phyloP scores from a whole-genome alignment of 2,888 invertebrate genomes.

The Thera britannica region DNA sequence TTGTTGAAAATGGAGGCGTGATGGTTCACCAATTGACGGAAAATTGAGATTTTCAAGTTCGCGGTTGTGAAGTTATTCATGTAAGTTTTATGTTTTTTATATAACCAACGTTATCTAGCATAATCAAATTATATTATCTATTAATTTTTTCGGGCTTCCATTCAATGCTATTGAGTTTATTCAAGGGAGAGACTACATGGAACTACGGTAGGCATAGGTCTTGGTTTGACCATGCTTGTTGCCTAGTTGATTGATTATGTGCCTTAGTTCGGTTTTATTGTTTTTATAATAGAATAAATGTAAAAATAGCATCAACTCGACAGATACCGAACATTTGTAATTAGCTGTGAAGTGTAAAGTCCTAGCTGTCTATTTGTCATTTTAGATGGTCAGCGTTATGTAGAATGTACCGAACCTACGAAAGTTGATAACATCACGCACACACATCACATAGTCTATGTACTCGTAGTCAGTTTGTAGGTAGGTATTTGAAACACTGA shows the following conservation, averaged over 20 bases:
- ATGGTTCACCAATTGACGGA: slow-evolving; percentile 73
- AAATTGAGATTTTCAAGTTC: slow-evolving; percentile 74
- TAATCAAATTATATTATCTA: slow-evolving; percentile 51
- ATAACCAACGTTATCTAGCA: slow-evolving; percentile 62
- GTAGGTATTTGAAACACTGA: slow-evolving; percentile 1
- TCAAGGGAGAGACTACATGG: slow-evolving; percentile 80
- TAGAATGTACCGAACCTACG: slow-evolving; percentile 43
- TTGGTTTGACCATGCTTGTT: slow-evolving; percentile 66
- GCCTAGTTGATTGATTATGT: slow-evolving; percentile 34
- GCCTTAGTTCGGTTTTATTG: slow-evolving; percentile 16
- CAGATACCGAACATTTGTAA: slow-evolving; percentile 8
- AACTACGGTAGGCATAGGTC: slow-evolving; percentile 62
- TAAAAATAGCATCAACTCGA: slow-evolving; percentile 25
- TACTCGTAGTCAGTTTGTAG: background rate
- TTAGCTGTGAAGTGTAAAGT: slow-evolving; percentile 21
- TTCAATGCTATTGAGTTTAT: slow-evolving; percentile 63
- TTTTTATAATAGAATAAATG: slow-evolving; percentile 5
- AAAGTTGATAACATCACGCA: slow-evolving; percentile 15
- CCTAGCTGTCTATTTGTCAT: slow-evolving; percentile 34
- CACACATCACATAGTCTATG: slow-evolving; percentile 10
- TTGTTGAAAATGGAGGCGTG: slow-evolving; percentile 83
- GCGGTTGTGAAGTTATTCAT: slow-evolving; percentile 66
- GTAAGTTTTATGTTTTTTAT: slow-evolving; percentile 60
- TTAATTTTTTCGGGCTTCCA: slow-evolving; percentile 45
- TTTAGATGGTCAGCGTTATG: slow-evolving; percentile 61